These are phyloP conservation scores for Ormyrus labotus DNA, from an alignment of 2,888 invertebrate species.

Conservation along the genomic window DNA sequence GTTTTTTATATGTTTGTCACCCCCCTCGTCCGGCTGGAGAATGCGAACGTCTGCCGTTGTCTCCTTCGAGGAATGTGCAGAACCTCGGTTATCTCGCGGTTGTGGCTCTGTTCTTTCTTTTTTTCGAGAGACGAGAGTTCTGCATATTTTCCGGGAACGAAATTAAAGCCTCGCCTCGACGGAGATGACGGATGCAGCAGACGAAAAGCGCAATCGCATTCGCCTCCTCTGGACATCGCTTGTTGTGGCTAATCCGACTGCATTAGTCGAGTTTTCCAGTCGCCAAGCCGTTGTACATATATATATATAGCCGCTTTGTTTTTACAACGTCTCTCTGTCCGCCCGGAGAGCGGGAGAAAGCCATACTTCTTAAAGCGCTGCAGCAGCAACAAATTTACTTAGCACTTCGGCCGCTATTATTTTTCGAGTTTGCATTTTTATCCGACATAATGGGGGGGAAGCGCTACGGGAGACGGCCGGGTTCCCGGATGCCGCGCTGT, in stretches of 20 bases:
- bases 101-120: not conserved
- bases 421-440: conserved; percentile 13
- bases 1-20: not conserved
- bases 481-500: not conserved
- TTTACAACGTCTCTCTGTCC: not conserved
- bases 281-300: too few species aligned
- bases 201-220: not conserved
- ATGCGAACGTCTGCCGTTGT: conserved; percentile 9
- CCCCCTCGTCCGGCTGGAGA: not conserved
- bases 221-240: not conserved
- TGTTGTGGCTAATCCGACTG: conserved; percentile 13
- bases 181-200: not conserved
- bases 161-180: not conserved
- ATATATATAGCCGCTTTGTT: too few species aligned
- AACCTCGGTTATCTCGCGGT: too few species aligned
- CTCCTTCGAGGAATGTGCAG: not conserved
- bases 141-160: not conserved
- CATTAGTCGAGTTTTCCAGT: too few species aligned
- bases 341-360: not conserved
- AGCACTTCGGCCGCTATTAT: not conserved
- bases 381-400: conserved; percentile 6
- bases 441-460: not conserved
- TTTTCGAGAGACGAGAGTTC: not conserved
- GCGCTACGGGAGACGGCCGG: not conserved
- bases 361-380: too few species aligned